A percentile compares a stretch with the other conserved stretches of the same genome.
These are phyloP conservation scores for Cosmorhoe ocellata DNA, from an alignment of 2,888 invertebrate genomes.

Conservation along the genomic window DNA sequence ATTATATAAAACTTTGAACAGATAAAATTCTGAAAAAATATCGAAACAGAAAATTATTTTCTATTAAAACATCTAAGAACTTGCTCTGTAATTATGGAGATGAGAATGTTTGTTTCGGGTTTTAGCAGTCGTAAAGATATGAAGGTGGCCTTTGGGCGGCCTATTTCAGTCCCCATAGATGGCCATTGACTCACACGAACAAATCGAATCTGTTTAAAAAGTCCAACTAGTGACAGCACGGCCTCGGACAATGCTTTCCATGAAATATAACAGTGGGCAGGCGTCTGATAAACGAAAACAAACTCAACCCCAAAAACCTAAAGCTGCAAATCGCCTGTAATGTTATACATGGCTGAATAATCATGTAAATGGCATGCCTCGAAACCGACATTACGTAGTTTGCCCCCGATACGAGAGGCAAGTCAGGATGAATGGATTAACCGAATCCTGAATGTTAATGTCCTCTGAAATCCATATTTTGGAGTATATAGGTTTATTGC, in stretches of 20 bases:
- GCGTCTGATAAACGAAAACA: conserved; percentile 36
- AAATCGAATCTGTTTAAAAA: too few species aligned
- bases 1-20: too few species aligned
- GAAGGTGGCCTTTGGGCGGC: too few species aligned
- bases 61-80: too few species aligned
- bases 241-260: conserved; percentile 60
- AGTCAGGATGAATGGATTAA: conserved; percentile 65
- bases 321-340: conserved; percentile 41
- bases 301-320: conserved; percentile 40
- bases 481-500: background rate
- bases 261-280: conserved; percentile 19
- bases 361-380: conserved; percentile 73
- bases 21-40: too few species aligned
- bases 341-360: conserved; percentile 54
- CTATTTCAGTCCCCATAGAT: too few species aligned
- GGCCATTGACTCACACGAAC: too few species aligned
- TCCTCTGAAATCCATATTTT: conserved; percentile 42
- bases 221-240: conserved; percentile 41
- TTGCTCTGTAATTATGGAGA: too few species aligned
- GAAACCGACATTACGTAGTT: conserved; percentile 67
- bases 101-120: too few species aligned
- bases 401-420: conserved; percentile 57
- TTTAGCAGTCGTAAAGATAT: too few species aligned
- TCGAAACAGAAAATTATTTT: too few species aligned
- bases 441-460: conserved; percentile 55